Percentiles rank a stretch among this genome's conserved stretches.
These are phyloP conservation scores for Vultur gryphus DNA, from an alignment of 2,797 vertebrate species.

Conservation along the genomic window DNA sequence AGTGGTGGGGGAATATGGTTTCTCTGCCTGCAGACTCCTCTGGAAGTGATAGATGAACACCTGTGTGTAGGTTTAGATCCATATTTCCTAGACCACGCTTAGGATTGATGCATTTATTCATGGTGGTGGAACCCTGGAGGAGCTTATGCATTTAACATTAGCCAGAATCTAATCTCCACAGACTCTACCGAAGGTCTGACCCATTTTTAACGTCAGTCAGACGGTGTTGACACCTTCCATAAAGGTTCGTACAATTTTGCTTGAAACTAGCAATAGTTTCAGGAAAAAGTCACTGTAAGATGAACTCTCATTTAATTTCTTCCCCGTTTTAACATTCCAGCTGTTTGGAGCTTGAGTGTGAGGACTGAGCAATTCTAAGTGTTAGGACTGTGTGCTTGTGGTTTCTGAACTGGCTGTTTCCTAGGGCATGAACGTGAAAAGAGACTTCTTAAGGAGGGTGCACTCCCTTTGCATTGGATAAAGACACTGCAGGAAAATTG, in stretches of 20 bases:
- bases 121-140: neutral
- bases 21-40: neutral
- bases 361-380: neutral
- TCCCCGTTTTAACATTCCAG: neutral
- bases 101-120: slow-evolving; percentile 15
- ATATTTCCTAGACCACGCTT: neutral
- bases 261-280: neutral
- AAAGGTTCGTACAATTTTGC: neutral
- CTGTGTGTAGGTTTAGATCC: neutral
- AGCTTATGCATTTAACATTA: slow-evolving; percentile 13
- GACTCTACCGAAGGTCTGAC: neutral
- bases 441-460: neutral
- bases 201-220: neutral
- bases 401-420: neutral
- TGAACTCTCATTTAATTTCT: neutral
- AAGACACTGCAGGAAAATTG: neutral
- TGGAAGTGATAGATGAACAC: neutral
- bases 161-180: neutral
- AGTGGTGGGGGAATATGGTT: neutral
- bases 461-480: neutral
- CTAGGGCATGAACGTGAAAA: neutral
- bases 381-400: neutral
- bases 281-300: neutral
- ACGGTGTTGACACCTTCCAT: neutral
- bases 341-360: neutral